A percentile compares a stretch with the other conserved stretches of the same genome.
These are phyloP conservation scores for Falco concolor DNA, from an alignment of 2,797 vertebrate genomes.

Conservation along the genomic window DNA sequence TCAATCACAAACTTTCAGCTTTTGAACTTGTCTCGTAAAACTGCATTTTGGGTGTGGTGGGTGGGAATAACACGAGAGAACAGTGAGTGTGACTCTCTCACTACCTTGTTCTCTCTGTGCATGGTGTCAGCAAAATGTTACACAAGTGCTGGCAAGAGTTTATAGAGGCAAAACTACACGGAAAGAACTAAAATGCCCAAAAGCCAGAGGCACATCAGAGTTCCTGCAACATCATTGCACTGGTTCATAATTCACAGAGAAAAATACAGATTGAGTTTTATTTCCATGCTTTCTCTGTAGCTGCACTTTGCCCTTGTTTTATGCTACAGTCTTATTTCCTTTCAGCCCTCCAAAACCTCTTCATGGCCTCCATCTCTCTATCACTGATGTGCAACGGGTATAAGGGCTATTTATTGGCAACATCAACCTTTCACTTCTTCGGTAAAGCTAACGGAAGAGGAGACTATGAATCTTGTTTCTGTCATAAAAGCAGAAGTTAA, in stretches of 20 bases:
- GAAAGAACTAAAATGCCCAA: not conserved
- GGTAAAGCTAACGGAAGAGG: not conserved
- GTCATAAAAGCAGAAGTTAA: not conserved
- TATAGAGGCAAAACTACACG: not conserved
- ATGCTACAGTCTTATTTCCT: not conserved
- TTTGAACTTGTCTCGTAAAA: not conserved
- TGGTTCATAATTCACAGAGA: not conserved
- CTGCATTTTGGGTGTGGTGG: accelerated
- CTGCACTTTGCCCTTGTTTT: not conserved
- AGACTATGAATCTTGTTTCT: not conserved
- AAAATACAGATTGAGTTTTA: not conserved
- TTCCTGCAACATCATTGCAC: not conserved
- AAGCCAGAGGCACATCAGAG: not conserved
- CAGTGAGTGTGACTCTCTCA: not conserved
- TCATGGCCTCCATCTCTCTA: not conserved
- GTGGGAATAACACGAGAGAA: not conserved
- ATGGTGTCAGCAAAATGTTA: not conserved
- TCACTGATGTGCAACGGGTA: not conserved
- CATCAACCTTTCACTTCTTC: not conserved
- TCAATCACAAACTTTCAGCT: not conserved
- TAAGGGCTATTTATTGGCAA: not conserved
- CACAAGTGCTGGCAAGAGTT: not conserved
- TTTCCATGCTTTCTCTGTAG: not conserved
- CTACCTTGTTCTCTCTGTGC: not conserved
- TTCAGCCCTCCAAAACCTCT: not conserved